A percentile compares a stretch with the other conserved stretches of the same genome.
These are phyloP conservation scores for Masnerella sp. DNA, from an alignment of 2,888 invertebrate species.

Conservation along the genomic window DNA sequence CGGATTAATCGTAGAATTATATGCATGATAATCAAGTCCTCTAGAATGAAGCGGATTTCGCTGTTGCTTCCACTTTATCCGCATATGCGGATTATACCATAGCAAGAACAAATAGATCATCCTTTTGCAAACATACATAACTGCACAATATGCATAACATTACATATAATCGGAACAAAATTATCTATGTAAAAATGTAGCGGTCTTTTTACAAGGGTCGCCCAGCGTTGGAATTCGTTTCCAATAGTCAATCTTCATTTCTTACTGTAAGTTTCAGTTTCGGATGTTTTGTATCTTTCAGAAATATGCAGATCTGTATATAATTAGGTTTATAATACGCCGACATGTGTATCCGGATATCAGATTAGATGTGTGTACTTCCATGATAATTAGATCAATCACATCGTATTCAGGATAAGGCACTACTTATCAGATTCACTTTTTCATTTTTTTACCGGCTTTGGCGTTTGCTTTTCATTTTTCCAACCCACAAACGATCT, in stretches of 20 bases:
- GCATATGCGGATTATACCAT: slow-evolving; percentile 35
- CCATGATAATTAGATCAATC: slow-evolving; percentile 33
- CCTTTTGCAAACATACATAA: slow-evolving; percentile 52
- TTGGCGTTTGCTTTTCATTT: slow-evolving; percentile 25
- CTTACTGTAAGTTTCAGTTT: slow-evolving; percentile 7
- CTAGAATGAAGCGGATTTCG: slow-evolving; percentile 48
- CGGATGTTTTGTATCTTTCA: slow-evolving; percentile 33
- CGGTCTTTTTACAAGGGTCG: no score
- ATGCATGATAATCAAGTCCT: slow-evolving; percentile 46
- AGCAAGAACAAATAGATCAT: slow-evolving; percentile 49
- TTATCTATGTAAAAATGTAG: slow-evolving; percentile 3
- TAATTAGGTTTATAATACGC: slow-evolving; percentile 34
- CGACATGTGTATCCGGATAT: slow-evolving; percentile 21
- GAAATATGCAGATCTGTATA: slow-evolving; percentile 39
- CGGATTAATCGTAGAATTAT: slow-evolving; percentile 81
- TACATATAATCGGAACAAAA: slow-evolving; percentile 34
- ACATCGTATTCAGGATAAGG: not conserved
- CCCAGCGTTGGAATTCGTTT: slow-evolving; percentile 33
- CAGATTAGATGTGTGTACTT: slow-evolving; percentile 43
- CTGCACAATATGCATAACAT: slow-evolving; percentile 51
- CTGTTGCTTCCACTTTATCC: slow-evolving; percentile 49
- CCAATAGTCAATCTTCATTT: slow-evolving; percentile 4
- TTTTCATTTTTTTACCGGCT: slow-evolving; percentile 10
- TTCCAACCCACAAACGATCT: slow-evolving; percentile 4
- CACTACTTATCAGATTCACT: no score